phyloP scores from a whole-genome alignment of 2,888 invertebrate genomes.

The Ormyrus pomaceus region DNA sequence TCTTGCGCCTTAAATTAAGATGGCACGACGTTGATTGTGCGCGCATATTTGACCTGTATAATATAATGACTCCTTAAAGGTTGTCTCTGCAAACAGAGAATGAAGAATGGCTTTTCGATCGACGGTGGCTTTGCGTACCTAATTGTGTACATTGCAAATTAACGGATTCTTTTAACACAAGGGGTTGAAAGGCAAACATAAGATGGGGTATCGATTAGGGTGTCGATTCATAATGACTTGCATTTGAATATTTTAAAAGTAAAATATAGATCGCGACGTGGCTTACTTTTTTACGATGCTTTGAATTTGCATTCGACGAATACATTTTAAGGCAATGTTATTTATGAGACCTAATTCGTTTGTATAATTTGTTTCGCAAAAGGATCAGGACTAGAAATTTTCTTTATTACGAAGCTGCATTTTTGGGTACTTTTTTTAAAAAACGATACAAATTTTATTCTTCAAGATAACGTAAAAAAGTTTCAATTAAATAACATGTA shows the following conservation, averaged over 20 bases:
- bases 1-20: constrained; percentile 8
- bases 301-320: too few relatives aligned
- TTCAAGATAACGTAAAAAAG: too few relatives aligned
- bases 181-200: not conserved
- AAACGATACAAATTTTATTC: too few relatives aligned
- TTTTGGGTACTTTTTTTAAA: too few relatives aligned
- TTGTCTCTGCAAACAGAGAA: constrained; percentile 8
- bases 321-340: too few relatives aligned
- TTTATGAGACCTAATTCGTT: too few relatives aligned
- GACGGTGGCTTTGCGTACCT: not conserved
- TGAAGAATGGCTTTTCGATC: constrained; percentile 1
- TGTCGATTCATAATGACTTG: constrained; percentile 3
- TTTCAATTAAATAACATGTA: too few relatives aligned
- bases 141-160: constrained; percentile 21
- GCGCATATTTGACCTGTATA: not conserved
- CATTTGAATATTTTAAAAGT: constrained; percentile 10
- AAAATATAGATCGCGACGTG: not conserved
- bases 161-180: constrained; percentile 16
- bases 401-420: too few relatives aligned
- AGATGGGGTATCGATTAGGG: not conserved
- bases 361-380: too few relatives aligned
- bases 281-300: too few relatives aligned
- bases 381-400: too few relatives aligned
- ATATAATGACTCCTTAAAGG: not conserved
- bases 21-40: not conserved